These are phyloP conservation scores for Chaetops frenatus DNA, from an alignment of 2,113 vertebrate species.

Conservation along the genomic window DNA sequence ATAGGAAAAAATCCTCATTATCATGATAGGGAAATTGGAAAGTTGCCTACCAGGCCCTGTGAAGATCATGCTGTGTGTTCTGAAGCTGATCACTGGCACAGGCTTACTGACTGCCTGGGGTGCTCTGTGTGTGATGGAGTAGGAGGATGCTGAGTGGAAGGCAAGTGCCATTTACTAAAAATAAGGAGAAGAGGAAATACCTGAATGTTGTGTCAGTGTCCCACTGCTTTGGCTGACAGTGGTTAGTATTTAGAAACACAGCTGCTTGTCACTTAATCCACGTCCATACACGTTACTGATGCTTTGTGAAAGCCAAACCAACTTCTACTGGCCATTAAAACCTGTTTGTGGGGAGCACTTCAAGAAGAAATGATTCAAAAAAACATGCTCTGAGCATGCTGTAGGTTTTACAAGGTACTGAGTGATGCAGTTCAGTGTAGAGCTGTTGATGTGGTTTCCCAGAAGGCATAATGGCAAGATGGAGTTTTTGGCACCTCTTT, in stretches of 20 bases:
- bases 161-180: not conserved
- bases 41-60: not conserved
- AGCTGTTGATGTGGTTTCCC: not conserved
- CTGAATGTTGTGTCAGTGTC: not conserved
- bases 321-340: not conserved
- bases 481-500: not conserved
- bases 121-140: not conserved
- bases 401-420: not conserved
- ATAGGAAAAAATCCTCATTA: not conserved
- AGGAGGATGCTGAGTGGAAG: not conserved
- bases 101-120: not conserved
- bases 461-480: not conserved
- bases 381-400: not conserved
- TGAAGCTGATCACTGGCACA: not conserved
- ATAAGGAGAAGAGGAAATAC: not conserved
- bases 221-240: not conserved
- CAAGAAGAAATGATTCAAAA: not conserved
- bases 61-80: not conserved
- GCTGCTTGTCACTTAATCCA: not conserved
- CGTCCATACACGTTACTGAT: not conserved
- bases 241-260: not conserved
- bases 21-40: not conserved
- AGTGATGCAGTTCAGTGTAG: not conserved
- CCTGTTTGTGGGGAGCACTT: not conserved
- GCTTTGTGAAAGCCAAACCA: not conserved